Evolutionary conservation across 30 jellyfish, hydroid and myxozoan species (phyloP).

Genomic region (Chironex yamaguchii): DNA sequence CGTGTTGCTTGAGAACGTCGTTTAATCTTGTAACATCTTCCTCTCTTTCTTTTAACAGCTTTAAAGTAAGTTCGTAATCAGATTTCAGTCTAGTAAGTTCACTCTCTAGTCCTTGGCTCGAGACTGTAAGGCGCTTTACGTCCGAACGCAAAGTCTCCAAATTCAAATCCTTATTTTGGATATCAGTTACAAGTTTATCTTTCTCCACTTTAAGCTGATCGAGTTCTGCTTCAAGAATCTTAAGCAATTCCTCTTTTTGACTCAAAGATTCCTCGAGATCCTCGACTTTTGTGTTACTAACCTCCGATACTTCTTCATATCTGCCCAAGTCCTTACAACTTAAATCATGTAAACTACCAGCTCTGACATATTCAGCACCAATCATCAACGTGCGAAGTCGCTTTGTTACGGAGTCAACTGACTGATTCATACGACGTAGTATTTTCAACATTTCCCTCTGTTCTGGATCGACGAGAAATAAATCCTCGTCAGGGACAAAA

Average conservation of each 20-base stretch:
- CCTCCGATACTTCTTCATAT: too few species aligned
- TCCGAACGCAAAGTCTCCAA: conserved; percentile 36
- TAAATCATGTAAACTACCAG: conserved; percentile 7
- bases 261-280: background rate
- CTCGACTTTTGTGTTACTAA: background rate
- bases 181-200: conserved; percentile 57
- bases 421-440: conserved; percentile 54
- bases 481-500: conserved; percentile 36
- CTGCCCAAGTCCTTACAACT: background rate
- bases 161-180: conserved; percentile 72
- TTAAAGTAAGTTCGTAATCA: conserved; percentile 46
- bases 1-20: conserved; percentile 46
- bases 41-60: conserved; percentile 38
- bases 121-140: conserved; percentile 47
- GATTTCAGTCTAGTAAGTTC: conserved; percentile 55
- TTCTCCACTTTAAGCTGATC: conserved; percentile 51
- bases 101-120: conserved; percentile 52
- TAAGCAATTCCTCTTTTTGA: conserved; percentile 34
- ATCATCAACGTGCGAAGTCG: conserved; percentile 58
- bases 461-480: conserved; percentile 66
- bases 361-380: conserved; percentile 58
- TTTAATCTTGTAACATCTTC: conserved; percentile 30
- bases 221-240: conserved; percentile 19
- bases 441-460: conserved; percentile 69
- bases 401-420: conserved; percentile 48